phyloP scores from a whole-genome alignment of 2,113 vertebrate species.

The Sorex fumeus region DNA sequence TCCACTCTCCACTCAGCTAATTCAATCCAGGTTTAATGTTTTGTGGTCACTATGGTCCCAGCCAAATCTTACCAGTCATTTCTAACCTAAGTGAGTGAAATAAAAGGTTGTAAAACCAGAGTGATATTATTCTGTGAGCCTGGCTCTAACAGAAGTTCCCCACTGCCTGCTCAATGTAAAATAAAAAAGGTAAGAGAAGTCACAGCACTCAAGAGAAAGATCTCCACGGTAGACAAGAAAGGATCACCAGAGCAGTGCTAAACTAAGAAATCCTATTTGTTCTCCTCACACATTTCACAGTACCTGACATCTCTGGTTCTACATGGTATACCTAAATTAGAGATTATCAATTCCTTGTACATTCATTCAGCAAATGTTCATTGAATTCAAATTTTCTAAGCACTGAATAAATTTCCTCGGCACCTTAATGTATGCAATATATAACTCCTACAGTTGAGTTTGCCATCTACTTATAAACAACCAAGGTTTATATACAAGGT shows the following conservation, averaged over 20 bases:
- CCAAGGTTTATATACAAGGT: not conserved
- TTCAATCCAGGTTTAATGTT: constrained; percentile 7
- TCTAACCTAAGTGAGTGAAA: not conserved
- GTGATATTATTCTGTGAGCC: not conserved
- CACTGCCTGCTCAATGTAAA: not conserved
- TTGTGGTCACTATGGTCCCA: not conserved
- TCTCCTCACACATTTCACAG: not conserved
- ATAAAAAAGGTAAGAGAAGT: not conserved
- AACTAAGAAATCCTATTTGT: not conserved
- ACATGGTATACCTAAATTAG: not conserved
- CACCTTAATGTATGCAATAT: not conserved
- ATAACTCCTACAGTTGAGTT: not conserved
- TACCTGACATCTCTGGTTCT: not conserved
- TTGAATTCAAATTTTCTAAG: constrained; percentile 20
- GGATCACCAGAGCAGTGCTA: not conserved
- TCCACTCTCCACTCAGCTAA: not conserved
- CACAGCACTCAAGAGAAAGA: not conserved
- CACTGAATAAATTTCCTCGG: not conserved
- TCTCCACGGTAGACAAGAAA: not conserved
- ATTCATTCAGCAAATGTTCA: constrained; percentile 5
- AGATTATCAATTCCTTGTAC: not conserved
- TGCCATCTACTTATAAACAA: not conserved
- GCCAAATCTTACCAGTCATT: not conserved
- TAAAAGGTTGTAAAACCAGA: not conserved
- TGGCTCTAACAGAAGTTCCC: not conserved